Percentiles rank a stretch among this genome's conserved stretches.
Evolutionary conservation across 2,113 vertebrate species (phyloP).

Genomic region (Cyprinodon brontotheroides): DNA sequence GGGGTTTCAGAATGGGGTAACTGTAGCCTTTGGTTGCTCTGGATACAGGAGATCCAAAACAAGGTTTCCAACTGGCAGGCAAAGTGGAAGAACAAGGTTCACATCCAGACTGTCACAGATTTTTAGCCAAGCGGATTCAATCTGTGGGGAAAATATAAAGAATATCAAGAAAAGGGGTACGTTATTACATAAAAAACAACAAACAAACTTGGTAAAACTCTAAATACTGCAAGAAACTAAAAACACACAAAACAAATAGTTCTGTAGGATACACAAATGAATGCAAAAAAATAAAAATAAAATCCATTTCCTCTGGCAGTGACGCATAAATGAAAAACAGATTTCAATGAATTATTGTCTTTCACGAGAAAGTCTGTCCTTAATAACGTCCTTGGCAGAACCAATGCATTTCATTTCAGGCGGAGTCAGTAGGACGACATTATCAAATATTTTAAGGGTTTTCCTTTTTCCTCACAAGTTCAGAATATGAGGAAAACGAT

Average conservation of each 20-base stretch:
- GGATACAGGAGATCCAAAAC: slow-evolving; percentile 33
- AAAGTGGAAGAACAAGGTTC: slow-evolving; percentile 29
- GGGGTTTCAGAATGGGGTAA: not conserved
- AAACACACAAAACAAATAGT: not conserved
- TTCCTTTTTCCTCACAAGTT: slow-evolving; percentile 27
- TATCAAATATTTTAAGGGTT: slow-evolving; percentile 22
- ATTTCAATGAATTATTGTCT: slow-evolving; percentile 50
- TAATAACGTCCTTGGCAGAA: slow-evolving; percentile 62
- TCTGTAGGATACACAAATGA: slow-evolving; percentile 8
- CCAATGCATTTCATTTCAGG: slow-evolving; percentile 30
- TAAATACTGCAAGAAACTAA: not conserved
- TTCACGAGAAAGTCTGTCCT: slow-evolving; percentile 42
- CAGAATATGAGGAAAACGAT: slow-evolving; percentile 17
- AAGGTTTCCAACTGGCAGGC: slow-evolving; percentile 42
- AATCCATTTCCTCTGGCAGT: slow-evolving; percentile 43
- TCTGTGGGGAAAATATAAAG: slow-evolving; percentile 14
- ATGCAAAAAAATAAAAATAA: slow-evolving; percentile 23
- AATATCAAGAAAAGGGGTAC: not conserved
- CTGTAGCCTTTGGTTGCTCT: slow-evolving; percentile 18
- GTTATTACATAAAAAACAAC: not conserved
- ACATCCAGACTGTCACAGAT: slow-evolving; percentile 43
- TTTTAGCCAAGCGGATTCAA: slow-evolving; percentile 34
- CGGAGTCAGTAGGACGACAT: slow-evolving; percentile 12
- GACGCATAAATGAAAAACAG: slow-evolving; percentile 61
- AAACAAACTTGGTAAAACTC: not conserved